Conservation (phyloP, 2,888 invertebrate species). For the Piscicola geometra region DNA sequence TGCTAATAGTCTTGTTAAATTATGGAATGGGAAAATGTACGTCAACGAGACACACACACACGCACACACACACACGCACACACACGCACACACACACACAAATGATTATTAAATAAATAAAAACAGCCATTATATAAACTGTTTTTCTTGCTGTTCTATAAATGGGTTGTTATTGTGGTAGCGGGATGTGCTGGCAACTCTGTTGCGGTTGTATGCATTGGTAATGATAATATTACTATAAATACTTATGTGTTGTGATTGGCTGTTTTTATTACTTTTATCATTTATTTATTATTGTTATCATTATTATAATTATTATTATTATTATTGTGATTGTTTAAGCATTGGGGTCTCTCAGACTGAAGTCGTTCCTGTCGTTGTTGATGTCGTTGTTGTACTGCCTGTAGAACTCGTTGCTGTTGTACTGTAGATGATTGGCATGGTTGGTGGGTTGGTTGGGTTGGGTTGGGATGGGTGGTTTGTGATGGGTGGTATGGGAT, state of each 20-base stretch:
- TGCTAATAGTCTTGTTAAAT: no score
- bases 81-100: neutral
- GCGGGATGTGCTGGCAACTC: no score
- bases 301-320: no score
- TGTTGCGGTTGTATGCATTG: no score
- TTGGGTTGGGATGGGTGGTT: neutral
- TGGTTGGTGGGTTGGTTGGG: neutral
- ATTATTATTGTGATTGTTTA: neutral
- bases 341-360: constrained; percentile 30
- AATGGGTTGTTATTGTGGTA: no score
- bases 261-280: no score
- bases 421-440: constrained; percentile 39
- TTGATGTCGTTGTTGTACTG: constrained; percentile 40
- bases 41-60: neutral
- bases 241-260: no score
- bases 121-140: neutral
- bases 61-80: neutral
- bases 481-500: neutral
- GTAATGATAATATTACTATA: no score
- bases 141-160: no score
- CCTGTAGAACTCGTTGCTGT: constrained; percentile 43
- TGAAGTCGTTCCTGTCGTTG: constrained; percentile 23
- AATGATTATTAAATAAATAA: neutral
- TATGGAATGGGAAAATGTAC: neutral
- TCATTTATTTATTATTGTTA: no score